Evolutionary conservation across 2,113 vertebrate species (phyloP).

Genomic region (Thunnus thynnus): DNA sequence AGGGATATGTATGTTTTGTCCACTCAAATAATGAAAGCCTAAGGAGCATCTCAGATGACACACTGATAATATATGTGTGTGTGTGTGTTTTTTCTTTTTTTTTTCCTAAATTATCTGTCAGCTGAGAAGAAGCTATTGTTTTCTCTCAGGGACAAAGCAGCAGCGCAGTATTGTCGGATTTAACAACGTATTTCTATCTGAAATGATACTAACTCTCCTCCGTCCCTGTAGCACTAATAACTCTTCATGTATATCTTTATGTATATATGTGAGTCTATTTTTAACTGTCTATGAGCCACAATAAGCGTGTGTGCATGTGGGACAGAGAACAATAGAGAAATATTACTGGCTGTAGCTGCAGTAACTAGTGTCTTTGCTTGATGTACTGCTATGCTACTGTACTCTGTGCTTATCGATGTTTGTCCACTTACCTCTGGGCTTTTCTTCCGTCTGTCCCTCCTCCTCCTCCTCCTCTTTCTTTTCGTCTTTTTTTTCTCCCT

Average conservation of each 20-base stretch:
- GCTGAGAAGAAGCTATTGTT: slow-evolving; percentile 20
- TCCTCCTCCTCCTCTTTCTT: slow-evolving; percentile 48
- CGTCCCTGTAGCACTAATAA: slow-evolving; percentile 47
- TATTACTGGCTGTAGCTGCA: slow-evolving; percentile 48
- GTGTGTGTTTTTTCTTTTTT: slow-evolving; percentile 9
- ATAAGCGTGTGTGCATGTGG: slow-evolving; percentile 34
- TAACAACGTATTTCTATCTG: not conserved
- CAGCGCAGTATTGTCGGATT: not conserved
- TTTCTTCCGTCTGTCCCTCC: slow-evolving; percentile 67
- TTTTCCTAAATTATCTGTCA: not conserved
- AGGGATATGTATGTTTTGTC: slow-evolving; percentile 2
- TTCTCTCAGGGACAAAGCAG: slow-evolving; percentile 1
- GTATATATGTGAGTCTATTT: slow-evolving; percentile 37
- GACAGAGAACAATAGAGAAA: not conserved
- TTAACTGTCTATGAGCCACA: slow-evolving; percentile 23
- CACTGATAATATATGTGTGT: slow-evolving; percentile 2
- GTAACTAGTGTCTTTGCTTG: slow-evolving; percentile 51
- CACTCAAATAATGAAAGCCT: slow-evolving; percentile 23
- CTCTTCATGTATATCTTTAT: slow-evolving; percentile 41
- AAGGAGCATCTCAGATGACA: slow-evolving; percentile 3
- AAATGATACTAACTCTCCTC: slow-evolving; percentile 47
- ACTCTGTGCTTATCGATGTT: slow-evolving; percentile 65
- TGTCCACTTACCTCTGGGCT: slow-evolving; percentile 77
- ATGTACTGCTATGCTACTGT: slow-evolving; percentile 57
- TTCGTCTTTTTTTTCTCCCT: slow-evolving; percentile 6